Evolutionary conservation across 92 coral and sea anemone genomes (phyloP), one percentile per base, ranked within the genome.

Genomic region (Desmophyllum pertusum): DNA sequence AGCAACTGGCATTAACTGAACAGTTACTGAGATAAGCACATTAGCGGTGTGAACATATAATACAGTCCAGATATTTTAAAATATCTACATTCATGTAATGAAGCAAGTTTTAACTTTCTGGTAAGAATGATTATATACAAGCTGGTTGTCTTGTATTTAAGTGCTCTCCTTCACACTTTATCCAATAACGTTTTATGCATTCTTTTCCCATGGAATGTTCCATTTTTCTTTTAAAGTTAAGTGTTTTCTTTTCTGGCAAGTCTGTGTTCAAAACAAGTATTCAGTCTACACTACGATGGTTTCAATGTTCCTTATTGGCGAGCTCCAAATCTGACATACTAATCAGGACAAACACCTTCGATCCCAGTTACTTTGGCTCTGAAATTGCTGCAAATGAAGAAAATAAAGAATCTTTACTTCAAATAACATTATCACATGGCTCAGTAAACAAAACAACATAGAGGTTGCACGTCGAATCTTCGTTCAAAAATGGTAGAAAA

Each of bases 31-130:
- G 35, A 63, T 62, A 30, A 21, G 73, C 45, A 78, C 45, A 78
- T 38, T 18, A 39, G 57, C 48, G 37, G 17, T 70, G 27, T 42
- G 55, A 77, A 62, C 81, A 57, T 27, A 37, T 61, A 62, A 59
- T 59, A 59, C 64, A 61, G 71, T 55, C 69, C 66, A 77, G 81
- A 77, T 77, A 77, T 14, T 77, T 40, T 57, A 77, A 77, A 77
- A 77, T 77, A 61, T 77, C 81, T 77, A 61, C 81, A 77, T 77
- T 52, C 71, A 59, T 25, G 68, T 29, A 73, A 48, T 73, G 64
- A 57, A 21, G 71, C 55, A 61, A 59, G 10, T 55, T n/a, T 52
- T 23, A 52, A 21, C 41, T 61, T 78, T 40, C 69, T 3, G 23
- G 21, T 78, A 78, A 31, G 69, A 77, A 57, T 59, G 70, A 40